Conservation (phyloP, 2,113 vertebrate species). For the Anhinga rufa region DNA sequence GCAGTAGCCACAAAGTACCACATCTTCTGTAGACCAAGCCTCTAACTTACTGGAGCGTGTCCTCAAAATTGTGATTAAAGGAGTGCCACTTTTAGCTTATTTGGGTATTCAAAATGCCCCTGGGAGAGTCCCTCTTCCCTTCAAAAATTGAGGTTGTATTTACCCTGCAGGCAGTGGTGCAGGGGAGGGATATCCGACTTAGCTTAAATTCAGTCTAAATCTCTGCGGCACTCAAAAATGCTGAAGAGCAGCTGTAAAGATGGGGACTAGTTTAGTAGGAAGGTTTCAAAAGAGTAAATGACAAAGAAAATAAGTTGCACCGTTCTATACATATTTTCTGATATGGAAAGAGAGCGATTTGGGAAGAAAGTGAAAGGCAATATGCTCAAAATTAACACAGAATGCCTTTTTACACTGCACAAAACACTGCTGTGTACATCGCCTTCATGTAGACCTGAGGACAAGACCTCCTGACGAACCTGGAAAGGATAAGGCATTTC, state of each 20-base stretch:
- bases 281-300: background rate
- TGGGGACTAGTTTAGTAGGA: background rate
- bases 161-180: background rate
- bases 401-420: background rate
- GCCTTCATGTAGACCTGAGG: background rate
- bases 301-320: background rate
- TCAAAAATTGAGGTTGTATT: background rate
- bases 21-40: background rate
- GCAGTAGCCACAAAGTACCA: background rate
- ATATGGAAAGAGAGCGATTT: background rate
- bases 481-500: background rate
- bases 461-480: background rate
- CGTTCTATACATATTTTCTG: background rate
- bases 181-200: background rate
- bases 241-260: background rate
- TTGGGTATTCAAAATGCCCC: background rate
- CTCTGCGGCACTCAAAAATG: background rate
- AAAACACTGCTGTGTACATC: background rate
- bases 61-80: slow-evolving; percentile 7
- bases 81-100: background rate
- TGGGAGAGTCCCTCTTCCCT: background rate
- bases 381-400: background rate
- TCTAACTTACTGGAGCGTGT: background rate
- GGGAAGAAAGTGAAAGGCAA: background rate
- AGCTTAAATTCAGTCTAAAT: background rate